Evolutionary conservation across 2,797 vertebrate species (phyloP).

Genomic region (Hapalemur alaotrensis): DNA sequence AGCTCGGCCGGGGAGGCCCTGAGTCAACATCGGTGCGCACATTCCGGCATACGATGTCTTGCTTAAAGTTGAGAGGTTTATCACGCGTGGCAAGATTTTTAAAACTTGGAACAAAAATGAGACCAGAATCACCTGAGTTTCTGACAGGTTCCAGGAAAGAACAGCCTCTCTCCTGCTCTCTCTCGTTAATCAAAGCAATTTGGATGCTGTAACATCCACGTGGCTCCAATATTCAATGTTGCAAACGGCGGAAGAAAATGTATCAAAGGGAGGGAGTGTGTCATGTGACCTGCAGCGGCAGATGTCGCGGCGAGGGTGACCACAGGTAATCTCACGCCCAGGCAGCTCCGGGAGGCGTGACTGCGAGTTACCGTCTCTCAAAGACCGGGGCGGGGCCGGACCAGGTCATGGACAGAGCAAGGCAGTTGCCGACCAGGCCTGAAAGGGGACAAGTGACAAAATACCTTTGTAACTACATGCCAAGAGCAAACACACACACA

Average conservation of each 20-base stretch:
- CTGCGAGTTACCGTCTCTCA: background rate
- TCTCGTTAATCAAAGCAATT: slow-evolving; percentile 16
- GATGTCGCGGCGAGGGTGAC: background rate
- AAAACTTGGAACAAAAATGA: slow-evolving; percentile 45
- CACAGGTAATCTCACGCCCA: background rate
- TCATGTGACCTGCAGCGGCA: background rate
- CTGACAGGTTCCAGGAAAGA: slow-evolving; percentile 57
- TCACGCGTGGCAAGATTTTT: slow-evolving; percentile 29
- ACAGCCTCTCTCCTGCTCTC: background rate
- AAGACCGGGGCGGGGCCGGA: slow-evolving; percentile 28
- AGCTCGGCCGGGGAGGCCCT: slow-evolving; percentile 50
- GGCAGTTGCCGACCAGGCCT: slow-evolving; percentile 53
- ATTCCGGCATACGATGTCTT: background rate
- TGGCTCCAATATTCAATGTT: slow-evolving; percentile 56
- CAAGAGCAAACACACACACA: slow-evolving; percentile 29
- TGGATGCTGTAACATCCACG: slow-evolving; percentile 52
- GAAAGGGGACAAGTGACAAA: slow-evolving; percentile 30
- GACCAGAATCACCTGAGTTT: slow-evolving; percentile 61
- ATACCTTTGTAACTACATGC: slow-evolving; percentile 69
- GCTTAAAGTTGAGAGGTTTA: slow-evolving; percentile 50
- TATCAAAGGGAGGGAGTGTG: background rate
- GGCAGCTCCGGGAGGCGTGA: background rate
- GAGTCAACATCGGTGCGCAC: background rate
- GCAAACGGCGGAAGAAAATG: slow-evolving; percentile 58
- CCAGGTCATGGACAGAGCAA: slow-evolving; percentile 44